Evolutionary conservation across 2,113 vertebrate genomes (phyloP).

Genomic region (Lampris megalopsis): DNA sequence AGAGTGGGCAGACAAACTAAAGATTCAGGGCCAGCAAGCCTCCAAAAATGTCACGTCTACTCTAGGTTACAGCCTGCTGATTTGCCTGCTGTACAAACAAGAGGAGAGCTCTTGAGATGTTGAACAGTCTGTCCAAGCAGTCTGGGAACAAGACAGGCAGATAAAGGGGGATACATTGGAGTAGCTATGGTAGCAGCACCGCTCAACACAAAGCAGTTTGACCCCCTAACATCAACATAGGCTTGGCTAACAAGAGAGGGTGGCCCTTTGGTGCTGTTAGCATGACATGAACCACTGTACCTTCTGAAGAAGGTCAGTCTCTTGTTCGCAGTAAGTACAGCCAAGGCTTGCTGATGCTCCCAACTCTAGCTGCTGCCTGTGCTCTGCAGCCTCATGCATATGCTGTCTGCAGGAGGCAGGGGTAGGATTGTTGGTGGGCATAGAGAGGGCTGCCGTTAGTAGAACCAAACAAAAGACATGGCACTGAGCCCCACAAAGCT

Average conservation of each 20-base stretch:
- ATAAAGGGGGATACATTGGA: constrained; percentile 35
- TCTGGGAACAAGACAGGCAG: constrained; percentile 41
- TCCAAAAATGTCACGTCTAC: constrained; percentile 17
- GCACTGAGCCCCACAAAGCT: constrained; percentile 52
- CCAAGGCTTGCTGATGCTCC: constrained; percentile 99
- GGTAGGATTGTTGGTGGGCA: constrained; percentile 43
- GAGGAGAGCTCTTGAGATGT: constrained; percentile 46
- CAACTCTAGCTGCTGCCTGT: constrained; percentile 98
- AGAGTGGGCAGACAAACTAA: constrained; percentile 45
- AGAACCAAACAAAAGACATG: constrained; percentile 45
- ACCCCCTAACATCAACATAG: constrained; percentile 23
- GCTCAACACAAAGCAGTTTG: constrained; percentile 53
- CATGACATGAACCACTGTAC: constrained; percentile 74
- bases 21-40: constrained; percentile 32
- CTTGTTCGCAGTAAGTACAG: constrained; percentile 96
- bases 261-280: constrained; percentile 26
- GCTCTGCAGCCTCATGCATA: constrained; percentile 98
- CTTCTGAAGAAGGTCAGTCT: constrained; percentile 98
- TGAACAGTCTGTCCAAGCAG: constrained; percentile 7
- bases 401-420: constrained; percentile 84
- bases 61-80: constrained; percentile 39
- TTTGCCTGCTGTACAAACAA: constrained; percentile 53
- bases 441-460: constrained; percentile 75
- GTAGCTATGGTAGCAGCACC: constrained; percentile 1
- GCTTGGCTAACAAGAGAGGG: constrained; percentile 29